Percentiles rank a stretch among this genome's conserved stretches.
Evolutionary conservation across 2,888 invertebrate genomes (phyloP).

Genomic region (Tipula confusa): DNA sequence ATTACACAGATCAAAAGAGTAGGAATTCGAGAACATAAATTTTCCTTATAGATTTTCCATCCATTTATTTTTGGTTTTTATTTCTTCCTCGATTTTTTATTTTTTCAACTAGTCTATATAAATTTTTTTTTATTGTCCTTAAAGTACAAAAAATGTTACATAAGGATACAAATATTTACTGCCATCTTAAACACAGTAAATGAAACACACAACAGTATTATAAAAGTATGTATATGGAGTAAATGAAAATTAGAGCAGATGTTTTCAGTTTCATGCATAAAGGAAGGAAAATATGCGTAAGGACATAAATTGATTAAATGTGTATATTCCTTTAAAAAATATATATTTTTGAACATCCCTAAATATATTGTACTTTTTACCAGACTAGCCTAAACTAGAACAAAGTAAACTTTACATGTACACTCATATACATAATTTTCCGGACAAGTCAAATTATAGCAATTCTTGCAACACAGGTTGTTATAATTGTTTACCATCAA

Average conservation of each 20-base stretch:
- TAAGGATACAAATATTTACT: neutral
- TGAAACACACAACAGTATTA: neutral
- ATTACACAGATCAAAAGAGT: constrained; percentile 20
- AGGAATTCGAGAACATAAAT: constrained; percentile 12
- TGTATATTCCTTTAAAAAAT: neutral
- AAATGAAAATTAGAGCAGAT: constrained; percentile 7
- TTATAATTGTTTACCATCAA: too few relatives aligned
- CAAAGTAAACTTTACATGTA: neutral
- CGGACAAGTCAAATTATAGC: too few relatives aligned
- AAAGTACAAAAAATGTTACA: neutral
- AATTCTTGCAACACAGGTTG: too few relatives aligned
- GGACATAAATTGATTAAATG: neutral
- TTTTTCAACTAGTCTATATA: neutral
- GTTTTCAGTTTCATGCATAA: neutral
- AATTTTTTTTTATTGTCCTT: constrained; percentile 1
- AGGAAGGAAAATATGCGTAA: neutral
- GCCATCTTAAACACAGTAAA: neutral
- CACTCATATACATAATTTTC: neutral
- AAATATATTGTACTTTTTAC: neutral
- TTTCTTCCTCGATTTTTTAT: neutral
- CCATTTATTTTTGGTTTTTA: neutral
- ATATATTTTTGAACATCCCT: neutral
- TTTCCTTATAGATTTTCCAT: constrained; percentile 3
- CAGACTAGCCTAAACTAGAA: neutral
- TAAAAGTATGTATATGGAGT: neutral